Conservation (phyloP, 2,888 invertebrate genomes). For the Chaetoderma sp. region DNA sequence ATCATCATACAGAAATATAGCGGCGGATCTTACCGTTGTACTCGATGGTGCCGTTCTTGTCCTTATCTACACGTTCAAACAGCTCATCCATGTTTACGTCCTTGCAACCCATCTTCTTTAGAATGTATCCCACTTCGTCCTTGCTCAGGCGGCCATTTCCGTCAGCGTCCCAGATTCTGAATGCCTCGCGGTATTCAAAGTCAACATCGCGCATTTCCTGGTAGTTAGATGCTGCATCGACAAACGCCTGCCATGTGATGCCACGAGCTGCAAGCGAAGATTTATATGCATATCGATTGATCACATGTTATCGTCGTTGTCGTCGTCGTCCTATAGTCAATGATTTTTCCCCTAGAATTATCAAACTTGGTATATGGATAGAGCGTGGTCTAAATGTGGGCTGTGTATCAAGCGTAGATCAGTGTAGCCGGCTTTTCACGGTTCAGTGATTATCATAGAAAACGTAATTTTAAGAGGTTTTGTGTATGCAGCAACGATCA, state of each 20-base stretch:
- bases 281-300: too few relatives aligned
- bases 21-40: constrained; percentile 5
- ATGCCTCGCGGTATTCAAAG: background rate
- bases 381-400: too few relatives aligned
- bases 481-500: too few relatives aligned
- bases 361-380: too few relatives aligned
- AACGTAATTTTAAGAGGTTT: too few relatives aligned
- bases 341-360: too few relatives aligned
- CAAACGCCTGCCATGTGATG: constrained; percentile 1
- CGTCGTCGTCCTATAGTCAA: too few relatives aligned
- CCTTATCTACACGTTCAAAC: background rate
- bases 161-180: background rate
- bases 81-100: background rate
- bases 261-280: background rate
- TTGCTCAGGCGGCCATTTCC: background rate
- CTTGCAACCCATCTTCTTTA: background rate
- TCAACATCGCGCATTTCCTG: background rate
- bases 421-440: too few relatives aligned
- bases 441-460: too few relatives aligned
- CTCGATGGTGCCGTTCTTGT: background rate
- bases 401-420: too few relatives aligned
- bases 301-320: too few relatives aligned
- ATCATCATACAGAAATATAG: too few relatives aligned
- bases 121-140: background rate
- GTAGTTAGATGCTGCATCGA: background rate